Conservation (phyloP, 2,797 vertebrate genomes). For the Trachops cirrhosus region DNA sequence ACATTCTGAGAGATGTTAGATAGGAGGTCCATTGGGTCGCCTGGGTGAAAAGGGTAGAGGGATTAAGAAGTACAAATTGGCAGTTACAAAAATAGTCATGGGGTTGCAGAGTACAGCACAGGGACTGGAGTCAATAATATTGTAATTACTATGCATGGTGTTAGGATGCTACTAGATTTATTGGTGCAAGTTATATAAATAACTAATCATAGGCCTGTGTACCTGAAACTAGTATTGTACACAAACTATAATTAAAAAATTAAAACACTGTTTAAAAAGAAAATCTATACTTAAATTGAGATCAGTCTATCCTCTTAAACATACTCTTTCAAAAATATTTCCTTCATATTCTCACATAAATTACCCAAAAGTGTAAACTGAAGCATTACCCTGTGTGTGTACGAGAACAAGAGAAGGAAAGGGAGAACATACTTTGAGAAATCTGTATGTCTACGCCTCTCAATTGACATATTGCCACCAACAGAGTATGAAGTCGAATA, state of each 20-base stretch:
- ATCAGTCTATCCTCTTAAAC: not conserved
- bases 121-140: not conserved
- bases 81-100: too few relatives aligned
- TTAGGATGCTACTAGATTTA: not conserved
- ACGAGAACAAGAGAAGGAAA: too few relatives aligned
- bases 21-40: too few relatives aligned
- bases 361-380: not conserved
- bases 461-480: not conserved
- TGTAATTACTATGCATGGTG: not conserved
- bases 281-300: not conserved
- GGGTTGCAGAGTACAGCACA: too few relatives aligned
- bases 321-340: not conserved
- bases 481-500: not conserved
- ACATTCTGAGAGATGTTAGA: too few relatives aligned
- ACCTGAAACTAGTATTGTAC: not conserved
- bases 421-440: not conserved
- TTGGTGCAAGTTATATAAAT: too few relatives aligned
- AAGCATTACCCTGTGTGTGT: not conserved
- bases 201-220: not conserved
- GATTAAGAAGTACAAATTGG: too few relatives aligned
- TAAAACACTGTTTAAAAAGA: not conserved
- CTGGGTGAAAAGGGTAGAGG: too few relatives aligned
- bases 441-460: not conserved
- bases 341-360: not conserved
- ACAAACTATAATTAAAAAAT: not conserved